These are phyloP conservation scores for Paralvinella palmiformis DNA, from an alignment of 1,140 invertebrate species.

Conservation along the genomic window DNA sequence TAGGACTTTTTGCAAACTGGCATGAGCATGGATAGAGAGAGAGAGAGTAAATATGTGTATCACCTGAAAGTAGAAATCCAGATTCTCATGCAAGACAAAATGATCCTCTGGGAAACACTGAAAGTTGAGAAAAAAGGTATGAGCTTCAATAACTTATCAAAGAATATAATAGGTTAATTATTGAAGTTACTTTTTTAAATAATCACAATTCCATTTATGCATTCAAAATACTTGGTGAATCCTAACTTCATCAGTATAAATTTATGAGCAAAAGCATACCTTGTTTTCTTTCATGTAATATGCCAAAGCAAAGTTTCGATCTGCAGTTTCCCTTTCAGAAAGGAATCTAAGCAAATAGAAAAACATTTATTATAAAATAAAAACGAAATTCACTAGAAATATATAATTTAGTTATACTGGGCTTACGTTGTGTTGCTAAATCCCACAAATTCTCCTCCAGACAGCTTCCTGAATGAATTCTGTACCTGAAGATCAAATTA, in stretches of 20 bases:
- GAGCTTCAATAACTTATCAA: too few species aligned
- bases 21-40: too few species aligned
- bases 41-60: too few species aligned
- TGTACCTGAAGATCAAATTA: not conserved
- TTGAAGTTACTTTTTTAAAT: too few species aligned
- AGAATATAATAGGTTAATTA: too few species aligned
- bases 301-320: conserved; percentile 92
- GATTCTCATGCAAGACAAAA: conserved; percentile 64
- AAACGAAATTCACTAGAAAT: too few species aligned
- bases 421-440: conserved; percentile 94
- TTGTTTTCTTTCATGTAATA: conserved; percentile 98
- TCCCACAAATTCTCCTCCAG: conserved; percentile 83
- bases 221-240: too few species aligned
- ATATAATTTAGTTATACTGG: conserved; percentile 24
- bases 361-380: too few species aligned
- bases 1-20: too few species aligned
- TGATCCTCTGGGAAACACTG: conserved; percentile 38
- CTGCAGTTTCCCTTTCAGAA: conserved; percentile 91
- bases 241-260: too few species aligned
- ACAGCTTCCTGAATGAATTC: conserved; percentile 58
- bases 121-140: conserved; percentile 23
- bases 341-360: too few species aligned
- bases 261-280: conserved; percentile 24
- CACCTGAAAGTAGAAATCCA: conserved; percentile 98
- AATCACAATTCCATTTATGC: too few species aligned